Percentiles rank a stretch among this genome's conserved stretches.
Evolutionary conservation across 2,888 invertebrate species (phyloP).

Genomic region (Smittia sp.): DNA sequence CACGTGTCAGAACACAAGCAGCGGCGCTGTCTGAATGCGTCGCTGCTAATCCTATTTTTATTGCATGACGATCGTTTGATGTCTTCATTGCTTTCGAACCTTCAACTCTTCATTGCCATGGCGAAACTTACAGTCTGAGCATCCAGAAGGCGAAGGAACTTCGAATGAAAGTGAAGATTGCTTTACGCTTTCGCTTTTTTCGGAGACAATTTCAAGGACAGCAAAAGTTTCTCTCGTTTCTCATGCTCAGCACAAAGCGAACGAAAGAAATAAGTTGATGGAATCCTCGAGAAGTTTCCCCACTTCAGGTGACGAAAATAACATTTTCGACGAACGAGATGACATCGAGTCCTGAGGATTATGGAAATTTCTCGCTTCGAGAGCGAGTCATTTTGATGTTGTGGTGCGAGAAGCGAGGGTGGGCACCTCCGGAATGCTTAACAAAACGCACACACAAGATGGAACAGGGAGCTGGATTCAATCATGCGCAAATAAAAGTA

Average conservation of each 20-base stretch:
- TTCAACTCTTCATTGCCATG: conserved; percentile 3
- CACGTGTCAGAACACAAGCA: conserved; percentile 3
- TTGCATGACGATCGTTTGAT: conserved; percentile 21
- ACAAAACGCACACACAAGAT: conserved; percentile 27
- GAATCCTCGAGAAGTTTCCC: neutral
- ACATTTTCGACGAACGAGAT: conserved; percentile 1
- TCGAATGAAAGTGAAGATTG: conserved; percentile 32
- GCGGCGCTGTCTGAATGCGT: conserved; percentile 12
- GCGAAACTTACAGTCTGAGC: neutral
- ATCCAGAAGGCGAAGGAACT: neutral
- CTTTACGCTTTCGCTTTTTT: conserved; percentile 31
- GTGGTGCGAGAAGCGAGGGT: neutral
- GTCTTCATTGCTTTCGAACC: neutral
- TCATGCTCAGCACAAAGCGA: neutral
- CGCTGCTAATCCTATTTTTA: conserved; percentile 33
- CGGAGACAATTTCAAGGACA: conserved; percentile 18
- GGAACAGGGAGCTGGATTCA: conserved; percentile 23
- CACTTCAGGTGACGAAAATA: conserved; percentile 6
- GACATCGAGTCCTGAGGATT: neutral
- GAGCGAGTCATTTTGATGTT: conserved; percentile 21
- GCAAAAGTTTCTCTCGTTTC: conserved; percentile 20
- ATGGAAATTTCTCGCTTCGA: conserved; percentile 10
- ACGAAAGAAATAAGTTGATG: neutral
- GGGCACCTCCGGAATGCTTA: conserved; percentile 11
- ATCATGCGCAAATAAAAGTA: conserved; percentile 39